A percentile compares a stretch with the other conserved stretches of the same genome.
These are phyloP conservation scores for Druon quercuslanigerum DNA, from an alignment of 1,140 invertebrate species.

Conservation along the genomic window DNA sequence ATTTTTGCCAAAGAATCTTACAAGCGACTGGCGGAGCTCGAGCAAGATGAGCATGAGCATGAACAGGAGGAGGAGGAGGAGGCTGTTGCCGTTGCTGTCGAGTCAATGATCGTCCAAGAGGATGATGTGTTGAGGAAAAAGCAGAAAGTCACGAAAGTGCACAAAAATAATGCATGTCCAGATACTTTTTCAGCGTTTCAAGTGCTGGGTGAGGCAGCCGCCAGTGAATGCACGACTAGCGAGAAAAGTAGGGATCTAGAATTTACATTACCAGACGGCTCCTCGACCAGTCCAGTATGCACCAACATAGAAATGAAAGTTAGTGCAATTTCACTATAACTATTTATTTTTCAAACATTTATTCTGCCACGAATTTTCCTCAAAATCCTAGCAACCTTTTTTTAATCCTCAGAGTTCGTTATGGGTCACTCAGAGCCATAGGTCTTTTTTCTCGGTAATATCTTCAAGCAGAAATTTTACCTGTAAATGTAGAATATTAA, in stretches of 20 bases:
- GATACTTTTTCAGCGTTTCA: slow-evolving; percentile 63
- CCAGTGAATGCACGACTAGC: slow-evolving; percentile 58
- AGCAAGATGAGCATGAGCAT: slow-evolving; percentile 55
- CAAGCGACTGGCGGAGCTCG: slow-evolving; percentile 62
- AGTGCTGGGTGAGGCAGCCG: slow-evolving; percentile 43
- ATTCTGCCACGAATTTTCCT: no score
- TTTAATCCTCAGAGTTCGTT: no score
- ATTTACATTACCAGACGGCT: slow-evolving; percentile 46
- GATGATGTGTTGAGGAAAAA: slow-evolving; percentile 64
- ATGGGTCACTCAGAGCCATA: no score
- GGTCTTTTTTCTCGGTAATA: no score
- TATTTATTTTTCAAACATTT: no score
- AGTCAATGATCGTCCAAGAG: slow-evolving; percentile 39
- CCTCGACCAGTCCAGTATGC: slow-evolving; percentile 60
- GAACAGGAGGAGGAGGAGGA: no score
- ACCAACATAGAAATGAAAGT: slow-evolving; percentile 70
- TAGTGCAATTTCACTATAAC: slow-evolving; percentile 31
- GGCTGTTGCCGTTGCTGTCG: no score
- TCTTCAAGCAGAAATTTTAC: no score
- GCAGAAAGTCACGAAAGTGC: slow-evolving; percentile 57
- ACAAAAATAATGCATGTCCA: slow-evolving; percentile 63
- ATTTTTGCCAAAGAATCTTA: slow-evolving; percentile 69
- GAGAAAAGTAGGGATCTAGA: slow-evolving; percentile 65
- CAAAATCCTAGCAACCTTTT: no score
- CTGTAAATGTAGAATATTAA: no score